Evolutionary conservation across 2,113 vertebrate genomes (phyloP).

Genomic region (Sterrhoptilus dennistouni): DNA sequence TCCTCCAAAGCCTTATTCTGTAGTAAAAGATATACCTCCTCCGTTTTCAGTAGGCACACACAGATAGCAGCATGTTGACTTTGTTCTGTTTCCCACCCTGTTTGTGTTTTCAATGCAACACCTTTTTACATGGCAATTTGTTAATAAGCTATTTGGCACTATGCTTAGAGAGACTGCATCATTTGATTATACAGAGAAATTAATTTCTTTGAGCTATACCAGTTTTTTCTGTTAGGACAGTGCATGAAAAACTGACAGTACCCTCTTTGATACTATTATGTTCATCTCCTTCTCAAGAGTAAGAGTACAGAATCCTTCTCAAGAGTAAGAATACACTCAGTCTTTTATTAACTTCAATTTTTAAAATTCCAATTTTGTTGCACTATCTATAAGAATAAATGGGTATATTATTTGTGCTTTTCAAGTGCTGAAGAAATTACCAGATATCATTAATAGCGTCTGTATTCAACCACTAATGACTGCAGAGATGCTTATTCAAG

Average conservation of each 20-base stretch:
- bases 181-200: background rate
- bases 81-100: background rate
- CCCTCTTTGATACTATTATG: background rate
- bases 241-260: background rate
- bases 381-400: background rate
- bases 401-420: background rate
- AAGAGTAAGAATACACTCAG: background rate
- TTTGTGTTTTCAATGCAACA: background rate
- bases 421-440: slow-evolving; percentile 35
- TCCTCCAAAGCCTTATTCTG: background rate
- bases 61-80: background rate
- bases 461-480: slow-evolving; percentile 39
- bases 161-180: background rate
- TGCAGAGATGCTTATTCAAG: slow-evolving; percentile 49
- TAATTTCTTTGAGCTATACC: background rate
- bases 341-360: background rate
- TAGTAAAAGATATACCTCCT: background rate
- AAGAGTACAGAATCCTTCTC: background rate
- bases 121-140: background rate
- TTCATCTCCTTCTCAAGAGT: background rate
- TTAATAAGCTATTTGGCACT: background rate
- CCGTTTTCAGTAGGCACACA: background rate
- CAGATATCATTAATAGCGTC: background rate
- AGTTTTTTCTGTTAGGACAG: background rate
- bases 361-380: background rate